Base-by-base conservation (phyloP, 2,113 vertebrate genomes). In the Pedetes capensis region DNA sequence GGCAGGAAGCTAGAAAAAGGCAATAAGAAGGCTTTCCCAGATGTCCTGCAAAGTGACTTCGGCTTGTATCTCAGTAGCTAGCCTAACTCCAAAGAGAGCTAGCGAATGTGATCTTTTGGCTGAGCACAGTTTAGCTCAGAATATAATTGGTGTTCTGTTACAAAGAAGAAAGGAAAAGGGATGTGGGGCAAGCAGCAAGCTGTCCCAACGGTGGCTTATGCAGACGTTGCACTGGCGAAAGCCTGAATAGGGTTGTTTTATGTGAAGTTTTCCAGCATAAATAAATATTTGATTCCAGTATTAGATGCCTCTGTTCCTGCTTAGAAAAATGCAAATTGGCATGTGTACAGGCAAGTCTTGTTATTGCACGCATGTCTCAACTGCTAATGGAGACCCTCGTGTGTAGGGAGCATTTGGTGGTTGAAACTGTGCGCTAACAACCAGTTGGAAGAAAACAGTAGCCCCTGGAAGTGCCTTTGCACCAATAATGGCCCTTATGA, bases 401-500 rank as follows among this genome's bases (percentile, higher is more conserved):
- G 75, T 92, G 71, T 37, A 5, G 0, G 8, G 8, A 63, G 53
- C n/a, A 13, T 39, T 71, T 84, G 83, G 55, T 61, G 8, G 72
- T 80, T 61, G 89, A 53, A 69, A 79, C 84, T 37, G 55, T 53
- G 39, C 78, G 81, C 93, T 95, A 37, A 83, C 39, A 37, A 66
- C 72, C n/a, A 32, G 51, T 22, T 44, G 79, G 80, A 55, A 72
- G 81, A 63, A 76, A 11, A 53, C 6, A 2, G 81, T 75, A 51
- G 79, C 44, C 78, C 68, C 92, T 69, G 72, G 76, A 96, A 89
- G 75, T 34, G 25, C 49, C 49, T 94, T 64, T 27, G 78, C 74
- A 66, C 96, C 44, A 49, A 47, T 93, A 93, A 96, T 96, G 96
- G 94, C 95, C 96, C 96, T 53, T 34, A 91, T 96, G 95, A 96